Evolutionary conservation across 2,797 vertebrate species (phyloP).

Genomic region (Orestias chungarensis): DNA sequence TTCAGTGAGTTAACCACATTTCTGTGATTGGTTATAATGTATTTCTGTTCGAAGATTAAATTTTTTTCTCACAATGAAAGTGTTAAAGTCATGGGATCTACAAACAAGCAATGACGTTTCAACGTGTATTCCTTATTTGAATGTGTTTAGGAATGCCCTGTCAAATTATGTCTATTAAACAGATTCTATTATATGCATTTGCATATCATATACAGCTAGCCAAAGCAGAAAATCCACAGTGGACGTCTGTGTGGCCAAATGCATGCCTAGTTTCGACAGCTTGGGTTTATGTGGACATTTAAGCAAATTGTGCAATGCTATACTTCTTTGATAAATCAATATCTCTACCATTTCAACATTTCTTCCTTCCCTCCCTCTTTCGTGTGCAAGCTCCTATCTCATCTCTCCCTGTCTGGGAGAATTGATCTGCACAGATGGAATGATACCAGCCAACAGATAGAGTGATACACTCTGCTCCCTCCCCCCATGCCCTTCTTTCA

Average conservation of each 20-base stretch:
- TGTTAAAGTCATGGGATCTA: neutral
- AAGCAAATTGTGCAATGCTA: slow-evolving; percentile 76
- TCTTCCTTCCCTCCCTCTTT: slow-evolving; percentile 45
- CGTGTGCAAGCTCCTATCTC: slow-evolving; percentile 46
- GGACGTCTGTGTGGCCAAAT: slow-evolving; percentile 61
- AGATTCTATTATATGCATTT: neutral
- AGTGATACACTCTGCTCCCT: slow-evolving; percentile 67
- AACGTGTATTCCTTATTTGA: too few species aligned
- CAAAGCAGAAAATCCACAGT: slow-evolving; percentile 58
- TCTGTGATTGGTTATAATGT: slow-evolving; percentile 52
- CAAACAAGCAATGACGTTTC: neutral
- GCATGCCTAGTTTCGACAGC: slow-evolving; percentile 70
- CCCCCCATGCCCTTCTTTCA: slow-evolving; percentile 61
- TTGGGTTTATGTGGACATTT: slow-evolving; percentile 79
- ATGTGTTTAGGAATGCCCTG: neutral
- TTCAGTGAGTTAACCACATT: slow-evolving; percentile 36
- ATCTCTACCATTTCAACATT: slow-evolving; percentile 74
- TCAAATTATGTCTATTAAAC: neutral
- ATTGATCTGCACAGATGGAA: slow-evolving; percentile 75
- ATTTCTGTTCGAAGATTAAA: slow-evolving; percentile 29
- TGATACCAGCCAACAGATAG: slow-evolving; percentile 72
- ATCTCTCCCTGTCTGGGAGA: slow-evolving; percentile 71
- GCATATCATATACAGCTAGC: slow-evolving; percentile 16
- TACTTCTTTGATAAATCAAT: slow-evolving; percentile 82
- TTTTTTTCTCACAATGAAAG: slow-evolving; percentile 1